These are phyloP conservation scores for Pseudococcus jackbeardsleyi DNA, from an alignment of 2,888 invertebrate genomes.

Conservation along the genomic window DNA sequence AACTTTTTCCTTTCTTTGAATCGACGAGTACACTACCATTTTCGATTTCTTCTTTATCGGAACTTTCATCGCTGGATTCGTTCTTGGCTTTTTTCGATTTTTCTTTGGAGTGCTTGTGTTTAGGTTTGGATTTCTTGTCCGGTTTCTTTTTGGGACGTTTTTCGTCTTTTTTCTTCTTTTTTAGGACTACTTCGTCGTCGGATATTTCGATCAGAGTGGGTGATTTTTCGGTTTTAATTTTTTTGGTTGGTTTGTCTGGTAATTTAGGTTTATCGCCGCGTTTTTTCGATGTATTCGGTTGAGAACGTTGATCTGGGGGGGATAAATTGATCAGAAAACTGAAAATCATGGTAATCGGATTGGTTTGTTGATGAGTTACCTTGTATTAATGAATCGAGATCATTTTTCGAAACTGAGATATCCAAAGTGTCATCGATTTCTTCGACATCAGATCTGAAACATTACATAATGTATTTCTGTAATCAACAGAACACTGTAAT, in stretches of 20 bases:
- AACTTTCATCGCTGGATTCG: conserved; percentile 27
- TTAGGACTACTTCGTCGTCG: conserved; percentile 38
- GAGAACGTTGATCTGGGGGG: background rate
- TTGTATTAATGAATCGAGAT: conserved; percentile 26
- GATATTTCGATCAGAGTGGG: conserved; percentile 36
- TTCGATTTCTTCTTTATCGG: conserved; percentile 5
- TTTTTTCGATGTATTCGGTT: background rate
- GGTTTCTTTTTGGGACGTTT: conserved; percentile 25
- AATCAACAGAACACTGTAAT: background rate
- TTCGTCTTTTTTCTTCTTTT: conserved; percentile 35
- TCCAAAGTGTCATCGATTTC: conserved; percentile 50
- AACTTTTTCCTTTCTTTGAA: conserved; percentile 69
- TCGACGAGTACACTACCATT: background rate
- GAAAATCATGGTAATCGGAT: background rate
- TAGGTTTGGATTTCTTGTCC: conserved; percentile 16
- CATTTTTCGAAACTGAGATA: conserved; percentile 47
- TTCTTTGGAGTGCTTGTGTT: conserved; percentile 1
- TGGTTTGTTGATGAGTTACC: background rate
- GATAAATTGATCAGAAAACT: background rate
- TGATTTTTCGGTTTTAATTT: conserved; percentile 45
- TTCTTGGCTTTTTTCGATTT: conserved; percentile 27
- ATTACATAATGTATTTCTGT: background rate
- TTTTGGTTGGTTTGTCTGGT: background rate
- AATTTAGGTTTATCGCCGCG: background rate
- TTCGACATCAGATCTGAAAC: conserved; percentile 43